Evolutionary conservation across 2,797 vertebrate genomes (phyloP), one percentile per base, ranked within the genome.

Genomic region (Champsocephalus gunnari): DNA sequence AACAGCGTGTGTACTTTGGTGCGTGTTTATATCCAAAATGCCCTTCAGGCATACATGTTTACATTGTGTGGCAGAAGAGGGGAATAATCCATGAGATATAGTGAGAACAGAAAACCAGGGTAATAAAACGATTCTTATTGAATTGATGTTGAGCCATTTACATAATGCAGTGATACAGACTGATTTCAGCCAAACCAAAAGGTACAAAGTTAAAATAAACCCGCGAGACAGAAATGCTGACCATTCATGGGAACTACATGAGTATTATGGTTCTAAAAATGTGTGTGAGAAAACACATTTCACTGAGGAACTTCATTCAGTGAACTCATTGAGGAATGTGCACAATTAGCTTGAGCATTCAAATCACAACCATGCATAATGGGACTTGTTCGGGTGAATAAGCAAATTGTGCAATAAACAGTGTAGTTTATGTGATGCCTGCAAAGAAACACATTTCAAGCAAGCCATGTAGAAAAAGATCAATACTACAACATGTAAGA

Each of bases 351-450:
- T 21, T 3, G 73, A 61, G 69, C 54, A 71, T 66, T 64, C 11
- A 59, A 57, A 41, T 57, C 12, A 21, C 43, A 67, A 60, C 38
- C 53, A 44, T 28, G 3, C 7, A 4, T 53, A 12, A 43, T 1
- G 13, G 0, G 6, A 49, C 7, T 19, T 38, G 50, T 68, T 62
- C 47, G 13, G 21, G 14, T 48, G 2, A 58, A 54, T 28, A 1
- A 28, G 12, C 1, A 0, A 48, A 19, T 47, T 34, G 1, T 51
- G 57, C 49, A 58, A 67, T 19, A 41, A 54, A 53, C 5, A 14
- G 19, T 9, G 3, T 58, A 71, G 69, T 84, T 88, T 86, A 87
- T 66, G 83, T 34, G 59, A 81, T 49, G 47, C 2, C 50, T 67
- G 41, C 17, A 80, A 79, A 77, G 56, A 14, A 80, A 86, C 54